Conservation (phyloP, 2,113 vertebrate species). For the Albula goreensis region DNA sequence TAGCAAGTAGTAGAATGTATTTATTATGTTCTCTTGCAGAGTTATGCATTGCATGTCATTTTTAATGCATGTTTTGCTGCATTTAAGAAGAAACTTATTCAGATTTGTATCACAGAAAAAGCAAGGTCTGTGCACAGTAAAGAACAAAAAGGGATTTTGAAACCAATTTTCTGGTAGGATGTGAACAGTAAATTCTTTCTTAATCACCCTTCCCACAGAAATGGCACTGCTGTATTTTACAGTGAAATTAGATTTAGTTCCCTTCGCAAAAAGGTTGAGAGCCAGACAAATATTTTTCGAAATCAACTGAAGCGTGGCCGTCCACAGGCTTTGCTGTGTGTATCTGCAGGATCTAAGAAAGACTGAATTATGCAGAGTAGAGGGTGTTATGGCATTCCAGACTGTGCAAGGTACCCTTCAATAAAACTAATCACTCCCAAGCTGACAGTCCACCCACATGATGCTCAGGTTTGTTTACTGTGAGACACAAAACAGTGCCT, state of each 20-base stretch:
- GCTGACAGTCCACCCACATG: constrained; percentile 42
- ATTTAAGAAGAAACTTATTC: not conserved
- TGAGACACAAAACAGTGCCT: constrained; percentile 43
- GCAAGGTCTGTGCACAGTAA: not conserved
- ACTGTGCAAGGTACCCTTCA: not conserved
- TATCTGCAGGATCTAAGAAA: not conserved
- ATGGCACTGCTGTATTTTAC: not conserved
- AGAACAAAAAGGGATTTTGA: not conserved
- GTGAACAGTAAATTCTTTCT: not conserved
- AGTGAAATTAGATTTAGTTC: not conserved
- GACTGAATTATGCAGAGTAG: not conserved
- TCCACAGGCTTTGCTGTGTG: not conserved
- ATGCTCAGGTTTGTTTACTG: constrained; percentile 51
- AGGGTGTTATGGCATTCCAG: not conserved
- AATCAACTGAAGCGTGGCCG: not conserved
- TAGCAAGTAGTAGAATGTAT: not conserved
- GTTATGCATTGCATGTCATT: not conserved
- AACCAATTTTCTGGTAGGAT: not conserved
- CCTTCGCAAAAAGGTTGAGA: not conserved
- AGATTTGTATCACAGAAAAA: not conserved
- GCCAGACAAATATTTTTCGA: not conserved
- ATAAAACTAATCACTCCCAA: constrained; percentile 38
- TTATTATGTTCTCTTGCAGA: not conserved
- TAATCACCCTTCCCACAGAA: not conserved
- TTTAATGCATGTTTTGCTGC: not conserved